Base-by-base conservation (phyloP, 2,888 invertebrate genomes). In the Arge pagana region DNA sequence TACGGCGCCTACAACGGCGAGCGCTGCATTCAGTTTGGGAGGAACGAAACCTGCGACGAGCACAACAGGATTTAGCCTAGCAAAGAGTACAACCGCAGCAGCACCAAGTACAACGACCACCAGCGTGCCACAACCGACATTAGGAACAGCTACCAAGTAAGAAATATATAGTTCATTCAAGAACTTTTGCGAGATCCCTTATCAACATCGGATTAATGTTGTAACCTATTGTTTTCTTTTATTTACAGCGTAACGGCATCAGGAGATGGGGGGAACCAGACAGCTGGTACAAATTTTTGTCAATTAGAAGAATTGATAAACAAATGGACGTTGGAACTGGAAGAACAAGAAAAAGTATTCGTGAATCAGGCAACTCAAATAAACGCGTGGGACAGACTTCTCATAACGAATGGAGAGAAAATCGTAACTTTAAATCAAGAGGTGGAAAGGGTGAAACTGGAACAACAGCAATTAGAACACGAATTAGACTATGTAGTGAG, bases 341-440 rank as follows among this genome's bases (percentile, higher is more conserved):
- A 95, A 61, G 94, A 95, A 60, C 95, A 96, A 70, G 96, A 96
- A 71, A 90, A 90, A 71, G 85, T 89, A 0, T 97, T 96, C 71
- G 86, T 93, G 54, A 91, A 93, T 74, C 96, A 96, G 75, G 96
- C 96, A 0, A 91, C 93, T 3, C 93, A 96, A 77, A 87, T 97
- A 51, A 97, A 97, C 77, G 91, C 93, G 0, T 97, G 97, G 96
- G 97, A 98, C 72, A 83, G 90, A 58, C 80, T 95, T 31, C 82
- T 97, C 1, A 90, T 95, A 50, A 84, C 87, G 18, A 96, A 96
- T 73, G 95, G 94, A 15, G 94, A 96, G 60, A 96, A 95, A 86
- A 94, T 96, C 60, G 84, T 93, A 0, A 85, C 87, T 60, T 78
- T 96, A 10, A 94, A 93, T 74, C 86, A 89, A 63, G 89, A 91